Conservation (phyloP, 2,797 vertebrate genomes). For the Euphonia xanthogaster region DNA sequence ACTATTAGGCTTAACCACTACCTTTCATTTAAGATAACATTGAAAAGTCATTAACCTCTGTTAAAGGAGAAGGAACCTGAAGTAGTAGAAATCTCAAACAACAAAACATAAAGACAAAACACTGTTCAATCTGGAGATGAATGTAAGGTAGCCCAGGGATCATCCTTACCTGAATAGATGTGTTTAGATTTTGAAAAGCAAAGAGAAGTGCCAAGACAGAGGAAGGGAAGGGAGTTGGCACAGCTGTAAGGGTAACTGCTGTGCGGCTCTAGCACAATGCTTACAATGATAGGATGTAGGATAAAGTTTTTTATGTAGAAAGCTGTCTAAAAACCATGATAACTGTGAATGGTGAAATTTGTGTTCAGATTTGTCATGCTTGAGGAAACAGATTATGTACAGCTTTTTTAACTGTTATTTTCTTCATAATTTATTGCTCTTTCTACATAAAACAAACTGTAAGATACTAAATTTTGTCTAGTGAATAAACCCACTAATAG, state of each 20-base stretch:
- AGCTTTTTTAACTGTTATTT: background rate
- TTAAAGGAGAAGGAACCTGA: background rate
- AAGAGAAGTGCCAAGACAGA: background rate
- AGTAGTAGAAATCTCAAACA: background rate
- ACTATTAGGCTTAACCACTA: conserved; percentile 13
- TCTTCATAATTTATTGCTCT: background rate
- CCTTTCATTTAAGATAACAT: conserved; percentile 21
- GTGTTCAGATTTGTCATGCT: background rate
- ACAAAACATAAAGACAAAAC: background rate
- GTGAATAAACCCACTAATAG: background rate
- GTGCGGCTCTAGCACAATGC: background rate
- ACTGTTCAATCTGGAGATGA: background rate
- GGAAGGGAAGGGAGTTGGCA: background rate
- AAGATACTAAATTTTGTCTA: background rate
- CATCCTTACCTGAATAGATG: background rate
- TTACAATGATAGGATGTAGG: background rate
- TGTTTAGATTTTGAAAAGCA: background rate
- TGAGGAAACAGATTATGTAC: background rate
- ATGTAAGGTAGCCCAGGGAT: background rate
- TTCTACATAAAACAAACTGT: background rate
- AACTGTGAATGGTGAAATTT: background rate
- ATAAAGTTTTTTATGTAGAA: background rate
- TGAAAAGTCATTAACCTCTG: background rate
- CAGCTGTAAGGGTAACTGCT: background rate
- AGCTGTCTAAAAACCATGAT: background rate